Base-by-base conservation (phyloP, 2,113 vertebrate species). In the Trinectes maculatus region DNA sequence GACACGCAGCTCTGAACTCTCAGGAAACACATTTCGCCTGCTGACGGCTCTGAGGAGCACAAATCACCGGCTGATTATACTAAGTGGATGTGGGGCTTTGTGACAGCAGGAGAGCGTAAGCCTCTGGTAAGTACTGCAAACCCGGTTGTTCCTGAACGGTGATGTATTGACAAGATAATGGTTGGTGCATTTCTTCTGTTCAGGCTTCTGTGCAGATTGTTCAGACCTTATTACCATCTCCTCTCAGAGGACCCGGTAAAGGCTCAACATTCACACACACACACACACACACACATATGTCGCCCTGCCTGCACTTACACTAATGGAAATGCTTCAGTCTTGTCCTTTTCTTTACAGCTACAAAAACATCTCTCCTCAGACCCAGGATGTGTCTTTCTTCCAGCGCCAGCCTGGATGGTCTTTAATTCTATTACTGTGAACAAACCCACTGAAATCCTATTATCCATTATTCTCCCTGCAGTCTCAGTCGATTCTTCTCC, bases 241-340 rank as follows among this genome's bases (percentile, higher is more conserved):
- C 19, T 44, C 52, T 13, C 6, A 11, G 28, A 40, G 29, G 19
- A 19, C 0, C 8, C 6, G 28, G 6, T 36, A 22, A 10, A 21
- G 28, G 5, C 47, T 39, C 49, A 5, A 12, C 29, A 24, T 47
- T 33, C 6, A 31, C 25, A 3, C 7, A 1, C n/a, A n/a, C n/a
- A n/a, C n/a, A n/a, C n/a, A 12, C 29, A 24, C 40, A 25, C 6
- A 31, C 25, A 3, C 7, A 1, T 2, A 7, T 8, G 11, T 5
- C 4, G 10, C 12, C 5, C 7, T 2, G 1, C 2, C 12, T 22
- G 3, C 22, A 42, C 9, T 6, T 1, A 13, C 1, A 28, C 18
- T 48, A 28, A 63, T 55, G 36, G 39, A 77, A 65, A 80, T 12
- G 64, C 39, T 76, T 65, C 76, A 34, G 57, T 19, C 37, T 15